These are phyloP conservation scores for Trichechus manatus DNA, from an alignment of 2,113 vertebrate species.

Conservation along the genomic window DNA sequence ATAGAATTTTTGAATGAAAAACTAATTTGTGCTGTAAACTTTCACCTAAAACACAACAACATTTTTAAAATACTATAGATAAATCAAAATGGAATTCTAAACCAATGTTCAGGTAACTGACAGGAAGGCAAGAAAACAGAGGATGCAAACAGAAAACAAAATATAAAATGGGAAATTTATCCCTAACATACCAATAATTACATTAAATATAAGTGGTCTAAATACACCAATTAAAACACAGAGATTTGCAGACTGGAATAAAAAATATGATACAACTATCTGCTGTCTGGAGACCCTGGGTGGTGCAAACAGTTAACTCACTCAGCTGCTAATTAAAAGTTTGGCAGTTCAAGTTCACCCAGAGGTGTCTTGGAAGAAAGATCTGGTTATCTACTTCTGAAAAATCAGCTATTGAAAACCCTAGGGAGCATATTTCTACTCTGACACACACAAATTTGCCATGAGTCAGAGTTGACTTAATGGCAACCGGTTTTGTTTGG, in stretches of 20 bases:
- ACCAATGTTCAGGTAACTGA: not conserved
- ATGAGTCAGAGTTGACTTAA: not conserved
- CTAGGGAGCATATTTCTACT: not conserved
- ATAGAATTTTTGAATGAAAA: no score
- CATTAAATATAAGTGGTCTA: not conserved
- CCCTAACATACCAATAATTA: not conserved
- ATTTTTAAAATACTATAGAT: not conserved
- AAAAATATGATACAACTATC: not conserved
- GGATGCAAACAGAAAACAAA: not conserved
- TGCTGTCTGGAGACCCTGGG: not conserved
- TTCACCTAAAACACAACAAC: no score
- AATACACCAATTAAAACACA: constrained; percentile 11
- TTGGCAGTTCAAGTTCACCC: not conserved
- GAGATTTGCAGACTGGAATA: not conserved
- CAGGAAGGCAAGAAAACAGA: not conserved
- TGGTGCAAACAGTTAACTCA: not conserved
- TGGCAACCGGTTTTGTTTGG: not conserved
- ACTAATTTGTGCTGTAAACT: no score
- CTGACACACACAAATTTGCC: not conserved
- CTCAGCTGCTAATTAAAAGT: not conserved
- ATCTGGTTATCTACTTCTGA: not conserved
- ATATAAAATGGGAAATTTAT: not conserved
- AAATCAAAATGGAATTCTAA: constrained; percentile 9
- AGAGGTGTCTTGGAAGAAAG: not conserved
- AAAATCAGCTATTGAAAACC: not conserved